Conservation (phyloP, 2,797 vertebrate species). For the Paramormyrops hopkinsi region DNA sequence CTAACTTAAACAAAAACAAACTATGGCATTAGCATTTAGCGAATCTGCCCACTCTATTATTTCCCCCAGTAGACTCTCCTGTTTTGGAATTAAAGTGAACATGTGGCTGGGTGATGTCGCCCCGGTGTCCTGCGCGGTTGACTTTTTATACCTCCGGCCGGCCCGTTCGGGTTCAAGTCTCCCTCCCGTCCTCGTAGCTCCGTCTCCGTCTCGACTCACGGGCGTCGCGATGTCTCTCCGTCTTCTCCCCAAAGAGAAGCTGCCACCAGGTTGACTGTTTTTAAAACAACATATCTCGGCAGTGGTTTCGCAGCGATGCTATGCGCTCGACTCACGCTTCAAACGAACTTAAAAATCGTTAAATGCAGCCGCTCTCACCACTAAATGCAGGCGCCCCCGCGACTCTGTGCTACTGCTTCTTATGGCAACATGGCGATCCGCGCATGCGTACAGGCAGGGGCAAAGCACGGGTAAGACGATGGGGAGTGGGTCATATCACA, state of each 20-base stretch:
- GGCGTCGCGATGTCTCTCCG: background rate
- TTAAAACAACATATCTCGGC: background rate
- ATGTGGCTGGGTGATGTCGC: background rate
- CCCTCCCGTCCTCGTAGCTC: constrained; percentile 16
- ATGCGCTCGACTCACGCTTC: background rate
- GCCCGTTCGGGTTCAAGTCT: background rate
- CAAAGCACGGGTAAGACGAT: background rate
- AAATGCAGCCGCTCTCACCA: background rate
- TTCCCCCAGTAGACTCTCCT: background rate
- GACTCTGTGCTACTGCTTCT: constrained; percentile 5
- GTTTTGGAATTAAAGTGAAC: background rate
- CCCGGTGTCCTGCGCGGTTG: background rate
- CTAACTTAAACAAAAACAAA: constrained; percentile 8
- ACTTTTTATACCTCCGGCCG: background rate
- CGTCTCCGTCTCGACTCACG: background rate
- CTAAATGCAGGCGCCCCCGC: constrained; percentile 15
- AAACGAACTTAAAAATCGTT: background rate
- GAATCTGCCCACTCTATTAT: background rate
- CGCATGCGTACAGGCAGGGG: constrained; percentile 25
- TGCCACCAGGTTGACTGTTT: background rate
- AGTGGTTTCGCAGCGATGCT: background rate
- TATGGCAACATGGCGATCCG: constrained; percentile 32
- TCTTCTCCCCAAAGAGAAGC: background rate
- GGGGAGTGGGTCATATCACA: background rate
- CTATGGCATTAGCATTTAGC: background rate